Percentiles rank a stretch among this genome's conserved stretches.
Evolutionary conservation across 2,113 vertebrate genomes (phyloP).

Genomic region (Mus spicilegus): DNA sequence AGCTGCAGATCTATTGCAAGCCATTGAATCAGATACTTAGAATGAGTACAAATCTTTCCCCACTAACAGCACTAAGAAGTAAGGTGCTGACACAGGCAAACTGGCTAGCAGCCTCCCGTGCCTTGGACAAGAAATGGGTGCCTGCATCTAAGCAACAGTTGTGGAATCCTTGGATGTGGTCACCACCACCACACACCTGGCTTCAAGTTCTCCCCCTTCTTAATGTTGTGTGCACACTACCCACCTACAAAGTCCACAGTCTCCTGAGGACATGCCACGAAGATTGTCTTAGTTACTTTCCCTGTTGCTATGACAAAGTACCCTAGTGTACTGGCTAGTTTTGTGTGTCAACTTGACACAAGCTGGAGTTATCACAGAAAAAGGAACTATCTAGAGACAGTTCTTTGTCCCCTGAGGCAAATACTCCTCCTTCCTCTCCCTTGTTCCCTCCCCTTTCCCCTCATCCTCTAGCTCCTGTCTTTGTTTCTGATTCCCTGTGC

Average conservation of each 20-base stretch:
- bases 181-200: no score
- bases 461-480: not conserved
- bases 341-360: no score
- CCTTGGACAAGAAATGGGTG: not conserved
- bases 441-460: not conserved
- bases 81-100: not conserved
- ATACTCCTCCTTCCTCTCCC: not conserved
- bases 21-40: not conserved
- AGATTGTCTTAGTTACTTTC: not conserved
- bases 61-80: not conserved
- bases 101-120: not conserved
- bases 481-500: not conserved
- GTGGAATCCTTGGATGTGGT: not conserved
- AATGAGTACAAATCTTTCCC: not conserved
- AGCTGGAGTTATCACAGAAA: no score
- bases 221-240: no score
- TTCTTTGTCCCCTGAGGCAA: not conserved
- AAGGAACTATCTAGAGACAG: not conserved
- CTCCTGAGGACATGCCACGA: not conserved
- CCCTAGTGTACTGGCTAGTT: no score
- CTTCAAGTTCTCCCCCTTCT: not conserved
- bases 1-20: rapidly evolving
- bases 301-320: not conserved
- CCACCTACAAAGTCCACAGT: not conserved
- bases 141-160: not conserved